Conservation (phyloP, 2,888 invertebrate genomes). For the Ethmia dodecea region DNA sequence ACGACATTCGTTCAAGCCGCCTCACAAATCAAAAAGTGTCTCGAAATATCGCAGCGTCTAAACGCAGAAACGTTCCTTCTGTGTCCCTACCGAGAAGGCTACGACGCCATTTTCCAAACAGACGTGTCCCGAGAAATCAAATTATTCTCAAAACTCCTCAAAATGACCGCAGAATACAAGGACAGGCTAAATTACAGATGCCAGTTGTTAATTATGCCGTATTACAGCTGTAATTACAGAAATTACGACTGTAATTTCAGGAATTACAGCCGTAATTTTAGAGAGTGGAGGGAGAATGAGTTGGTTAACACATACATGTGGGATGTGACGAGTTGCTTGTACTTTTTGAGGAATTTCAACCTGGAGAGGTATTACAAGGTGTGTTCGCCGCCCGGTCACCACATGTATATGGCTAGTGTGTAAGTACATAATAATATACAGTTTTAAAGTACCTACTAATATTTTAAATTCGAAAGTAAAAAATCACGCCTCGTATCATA, state of each 20-base stretch:
- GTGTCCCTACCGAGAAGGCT: slow-evolving; percentile 80
- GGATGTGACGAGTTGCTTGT: slow-evolving; percentile 80
- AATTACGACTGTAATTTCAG: slow-evolving; percentile 11
- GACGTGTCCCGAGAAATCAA: slow-evolving; percentile 79
- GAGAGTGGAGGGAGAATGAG: slow-evolving; percentile 39
- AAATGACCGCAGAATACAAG: slow-evolving; percentile 80
- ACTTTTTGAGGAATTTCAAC: slow-evolving; percentile 77
- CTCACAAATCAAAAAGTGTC: slow-evolving; percentile 78
- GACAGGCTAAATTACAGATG: slow-evolving; percentile 79
- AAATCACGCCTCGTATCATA: no score
- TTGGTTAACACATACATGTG: slow-evolving; percentile 77
- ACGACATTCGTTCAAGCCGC: slow-evolving; percentile 78
- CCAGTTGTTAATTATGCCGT: slow-evolving; percentile 77
- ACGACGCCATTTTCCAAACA: slow-evolving; percentile 76
- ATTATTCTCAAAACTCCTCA: slow-evolving; percentile 78
- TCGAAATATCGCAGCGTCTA: slow-evolving; percentile 79
- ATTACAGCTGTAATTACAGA: slow-evolving; percentile 23
- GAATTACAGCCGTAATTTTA: slow-evolving; percentile 33
- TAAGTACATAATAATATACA: slow-evolving; percentile 56
- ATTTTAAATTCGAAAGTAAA: no score
- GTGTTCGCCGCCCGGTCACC: slow-evolving; percentile 80
- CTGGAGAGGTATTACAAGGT: slow-evolving; percentile 80
- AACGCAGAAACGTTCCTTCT: slow-evolving; percentile 80
- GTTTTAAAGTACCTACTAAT: no score
- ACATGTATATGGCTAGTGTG: slow-evolving; percentile 79